Base-by-base conservation (phyloP, 1,140 invertebrate species). In the Dreissena rostriformis region DNA sequence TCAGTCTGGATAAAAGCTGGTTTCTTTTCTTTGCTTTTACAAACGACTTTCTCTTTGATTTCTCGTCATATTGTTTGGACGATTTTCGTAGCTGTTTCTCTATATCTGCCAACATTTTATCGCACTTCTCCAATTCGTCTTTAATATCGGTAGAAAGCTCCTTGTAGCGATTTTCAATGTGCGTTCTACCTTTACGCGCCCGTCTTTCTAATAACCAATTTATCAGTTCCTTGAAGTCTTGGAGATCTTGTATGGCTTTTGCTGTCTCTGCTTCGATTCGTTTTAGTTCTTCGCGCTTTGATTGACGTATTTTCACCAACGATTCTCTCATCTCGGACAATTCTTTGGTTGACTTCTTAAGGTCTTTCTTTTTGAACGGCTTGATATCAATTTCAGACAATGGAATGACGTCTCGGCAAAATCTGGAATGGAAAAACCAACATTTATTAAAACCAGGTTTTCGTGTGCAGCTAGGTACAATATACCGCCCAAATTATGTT, bases 121-220 rank as follows among this genome's bases (percentile, higher is more conserved):
- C 72, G 17, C 68, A 74, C 28, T n/a, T n/a, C 19, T 10, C 52
- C 65, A 82, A 61, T 0, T 82, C 80, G 55, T 74, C 71, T n/a
- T 28, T 67, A 28, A 82, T 52, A 19, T 22, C 72, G 29, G 68
- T 53, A 51, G 61, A 29, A 8, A 82, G 22, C 26, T 51, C 61
- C 15, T 82, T 75, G 49, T 75, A 68, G 26, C 80, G 39, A 24
- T 73, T 74, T 24, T 82, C 19, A 15, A 74, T 67, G 53, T 75
- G 68, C 28, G 55, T 72, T 68, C 68, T 82, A 14, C 80, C 80
- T 28, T 82, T 82, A 11, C 80, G 55, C 57, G 74, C 80, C 55
- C 74, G 65, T 26, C 63, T 39, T 24, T 82, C 80, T 55, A 82
- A n/a, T 53, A 75, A 71, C 63, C 63, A 74, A 29, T 74, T 63